Conservation (phyloP, 53 echinoderm and acorn worm species). For the Temnopleurus reevesii region DNA sequence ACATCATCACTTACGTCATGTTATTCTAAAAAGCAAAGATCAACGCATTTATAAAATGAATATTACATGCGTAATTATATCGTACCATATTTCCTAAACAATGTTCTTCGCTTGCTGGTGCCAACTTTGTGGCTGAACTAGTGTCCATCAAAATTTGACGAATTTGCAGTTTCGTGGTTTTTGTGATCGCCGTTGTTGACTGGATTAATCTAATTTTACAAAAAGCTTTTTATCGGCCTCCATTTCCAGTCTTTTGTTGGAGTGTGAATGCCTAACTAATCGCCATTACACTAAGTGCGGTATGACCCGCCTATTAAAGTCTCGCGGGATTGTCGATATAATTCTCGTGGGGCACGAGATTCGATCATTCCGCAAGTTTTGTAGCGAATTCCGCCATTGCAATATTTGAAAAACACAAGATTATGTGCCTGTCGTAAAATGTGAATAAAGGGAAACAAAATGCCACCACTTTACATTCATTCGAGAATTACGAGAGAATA, state of each 20-base stretch:
- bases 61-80: too few relatives aligned
- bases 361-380: background rate
- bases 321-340: conserved; percentile 4
- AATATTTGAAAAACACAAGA: background rate
- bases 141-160: background rate
- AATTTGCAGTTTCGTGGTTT: background rate
- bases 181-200: background rate
- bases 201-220: conserved; percentile 19
- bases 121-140: background rate
- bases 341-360: conserved; percentile 39
- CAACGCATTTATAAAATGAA: conserved; percentile 36
- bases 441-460: background rate
- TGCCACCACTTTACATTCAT: background rate
- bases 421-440: background rate
- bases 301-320: background rate
- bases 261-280: conserved; percentile 30
- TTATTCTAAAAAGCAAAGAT: background rate
- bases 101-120: background rate
- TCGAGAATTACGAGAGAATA: background rate
- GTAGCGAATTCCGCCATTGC: background rate
- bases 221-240: conserved; percentile 14
- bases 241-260: conserved; percentile 22
- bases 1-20: background rate
- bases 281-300: conserved; percentile 50
- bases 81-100: too few relatives aligned